Evolutionary conservation across 1,140 invertebrate genomes (phyloP).

Genomic region (Drosophila kohkoa): DNA sequence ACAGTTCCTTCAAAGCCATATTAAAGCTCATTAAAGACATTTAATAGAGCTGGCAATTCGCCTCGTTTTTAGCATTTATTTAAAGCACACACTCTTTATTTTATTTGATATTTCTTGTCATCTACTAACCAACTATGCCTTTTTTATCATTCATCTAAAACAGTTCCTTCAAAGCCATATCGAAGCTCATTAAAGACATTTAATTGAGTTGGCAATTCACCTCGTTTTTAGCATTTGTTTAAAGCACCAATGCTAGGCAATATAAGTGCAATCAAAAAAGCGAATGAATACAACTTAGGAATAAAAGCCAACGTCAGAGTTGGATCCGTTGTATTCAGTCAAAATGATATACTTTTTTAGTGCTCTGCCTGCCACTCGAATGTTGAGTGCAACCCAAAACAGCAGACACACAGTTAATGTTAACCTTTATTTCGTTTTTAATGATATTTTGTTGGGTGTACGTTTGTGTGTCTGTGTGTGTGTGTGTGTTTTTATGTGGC

Average conservation of each 20-base stretch:
- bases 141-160: too few relatives aligned
- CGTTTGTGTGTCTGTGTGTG: background rate
- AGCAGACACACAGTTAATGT: conserved; percentile 2
- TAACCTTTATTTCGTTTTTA: conserved; percentile 38
- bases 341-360: conserved; percentile 13
- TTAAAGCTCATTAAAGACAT: too few relatives aligned
- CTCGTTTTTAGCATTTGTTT: background rate
- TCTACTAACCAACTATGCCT: too few relatives aligned
- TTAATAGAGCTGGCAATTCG: too few relatives aligned
- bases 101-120: too few relatives aligned
- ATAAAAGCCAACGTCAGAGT: background rate
- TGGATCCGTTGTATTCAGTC: background rate
- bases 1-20: too few relatives aligned
- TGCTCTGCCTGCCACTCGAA: background rate
- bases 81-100: too few relatives aligned
- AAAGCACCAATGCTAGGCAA: background rate
- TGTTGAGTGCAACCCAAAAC: background rate
- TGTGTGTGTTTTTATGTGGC: conserved; percentile 13
- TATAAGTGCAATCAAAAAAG: background rate
- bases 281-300: background rate
- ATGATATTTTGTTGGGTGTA: conserved; percentile 26
- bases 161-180: too few relatives aligned
- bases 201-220: background rate
- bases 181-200: background rate
- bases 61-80: too few relatives aligned